Evolutionary conservation across 2,888 invertebrate species (phyloP).

Genomic region (Pyrrhosoma nymphula): DNA sequence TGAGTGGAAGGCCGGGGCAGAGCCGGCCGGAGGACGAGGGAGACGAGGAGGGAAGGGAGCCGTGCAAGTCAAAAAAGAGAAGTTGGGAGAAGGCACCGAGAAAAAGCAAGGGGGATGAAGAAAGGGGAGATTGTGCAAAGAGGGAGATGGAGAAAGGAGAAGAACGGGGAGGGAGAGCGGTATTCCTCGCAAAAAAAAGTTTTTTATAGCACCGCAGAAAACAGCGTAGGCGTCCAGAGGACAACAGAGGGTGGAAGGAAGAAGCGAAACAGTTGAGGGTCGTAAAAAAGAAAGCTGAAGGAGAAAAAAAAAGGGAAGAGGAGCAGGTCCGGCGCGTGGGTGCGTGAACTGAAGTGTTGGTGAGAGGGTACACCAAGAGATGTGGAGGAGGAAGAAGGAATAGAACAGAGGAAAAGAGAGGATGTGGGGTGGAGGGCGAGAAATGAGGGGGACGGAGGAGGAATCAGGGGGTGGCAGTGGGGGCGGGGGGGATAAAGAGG

Average conservation of each 20-base stretch:
- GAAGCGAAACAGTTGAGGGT: background rate
- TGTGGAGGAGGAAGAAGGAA: background rate
- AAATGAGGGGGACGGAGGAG: background rate
- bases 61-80: background rate
- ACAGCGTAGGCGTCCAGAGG: background rate
- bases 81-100: background rate
- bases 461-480: background rate
- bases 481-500: background rate
- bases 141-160: background rate
- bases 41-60: background rate
- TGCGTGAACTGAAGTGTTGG: background rate
- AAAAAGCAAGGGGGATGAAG: background rate
- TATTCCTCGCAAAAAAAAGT: conserved; percentile 43
- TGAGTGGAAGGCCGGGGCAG: background rate
- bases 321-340: background rate
- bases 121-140: background rate
- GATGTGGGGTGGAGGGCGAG: background rate
- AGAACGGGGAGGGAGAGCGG: background rate
- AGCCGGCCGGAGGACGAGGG: background rate
- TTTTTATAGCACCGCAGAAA: conserved; percentile 51
- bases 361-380: background rate
- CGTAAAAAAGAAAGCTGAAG: conserved; percentile 38
- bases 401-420: background rate
- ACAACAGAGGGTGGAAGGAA: background rate
- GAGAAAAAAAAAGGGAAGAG: background rate